Evolutionary conservation across 2,113 vertebrate genomes (phyloP), one percentile per base, ranked within the genome.

Genomic region (Empidonax traillii): DNA sequence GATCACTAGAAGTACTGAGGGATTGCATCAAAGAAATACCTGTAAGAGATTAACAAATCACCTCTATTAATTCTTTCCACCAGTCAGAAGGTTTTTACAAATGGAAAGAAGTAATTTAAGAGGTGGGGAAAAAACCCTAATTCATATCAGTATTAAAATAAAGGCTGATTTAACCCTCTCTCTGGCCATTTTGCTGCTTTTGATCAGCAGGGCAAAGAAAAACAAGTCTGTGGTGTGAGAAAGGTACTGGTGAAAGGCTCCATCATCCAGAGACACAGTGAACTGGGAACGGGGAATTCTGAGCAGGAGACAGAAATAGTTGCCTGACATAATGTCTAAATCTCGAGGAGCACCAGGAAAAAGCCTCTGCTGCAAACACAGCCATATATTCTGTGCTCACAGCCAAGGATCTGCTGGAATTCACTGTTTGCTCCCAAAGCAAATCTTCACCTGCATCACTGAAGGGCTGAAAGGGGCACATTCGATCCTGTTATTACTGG

Each of bases 401-500:
- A 66, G 84, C 85, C 88, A 80, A 77, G 69, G 21, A 87, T n/a
- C 66, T 46, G 67, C 51, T 68, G 76, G 85, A 94, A 84, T 81
- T 85, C 74, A 77, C 83, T 61, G 17, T 27, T 33, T 74, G 76
- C 83, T 95, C 89, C 96, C 88, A 74, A 92, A 89, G 89, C 77
- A 90, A 77, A 86, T 83, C 76, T 89, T 91, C 69, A 95, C 82
- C 86, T 85, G 72, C 59, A 62, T 87, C 88, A 91, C 83, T 68
- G 84, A 12, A 5, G 55, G 31, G 55, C 55, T 56, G 55, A 12
- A 33, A 52, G 55, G 31, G 80, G 68, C 93, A 74, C 46, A 83
- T 37, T 33, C 25, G 55, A 75, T 82, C 33, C 55, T 55, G 28
- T 30, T 84, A 71, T 46, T 87, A 66, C 67, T 31, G 46, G 72